These are phyloP conservation scores for Mormyrus iriodes DNA, from an alignment of 2,113 vertebrate species.

Conservation along the genomic window DNA sequence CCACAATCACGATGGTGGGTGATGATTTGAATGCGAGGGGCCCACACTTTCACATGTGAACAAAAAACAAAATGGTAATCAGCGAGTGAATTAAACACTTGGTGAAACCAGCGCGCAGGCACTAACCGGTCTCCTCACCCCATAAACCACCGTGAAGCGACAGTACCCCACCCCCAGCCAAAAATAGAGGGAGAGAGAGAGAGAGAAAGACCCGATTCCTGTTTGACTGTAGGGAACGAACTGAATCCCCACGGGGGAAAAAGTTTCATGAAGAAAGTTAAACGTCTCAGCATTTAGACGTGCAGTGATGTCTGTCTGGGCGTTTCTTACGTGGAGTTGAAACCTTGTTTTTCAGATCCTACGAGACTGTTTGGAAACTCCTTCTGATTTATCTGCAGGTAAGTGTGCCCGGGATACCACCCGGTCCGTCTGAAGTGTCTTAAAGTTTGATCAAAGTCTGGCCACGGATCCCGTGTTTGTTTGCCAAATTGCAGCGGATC, in stretches of 20 bases:
- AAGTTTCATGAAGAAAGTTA: conserved; percentile 17
- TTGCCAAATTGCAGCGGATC: neutral
- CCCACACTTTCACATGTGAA: conserved; percentile 58
- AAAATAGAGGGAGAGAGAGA: conserved; percentile 2
- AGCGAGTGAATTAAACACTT: conserved; percentile 55
- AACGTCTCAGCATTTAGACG: conserved; percentile 14
- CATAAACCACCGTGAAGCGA: conserved; percentile 38
- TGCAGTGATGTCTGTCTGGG: neutral
- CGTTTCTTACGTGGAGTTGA: conserved; percentile 4
- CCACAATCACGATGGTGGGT: conserved; percentile 76
- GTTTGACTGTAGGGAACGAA: conserved; percentile 15
- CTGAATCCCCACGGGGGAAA: conserved; percentile 11
- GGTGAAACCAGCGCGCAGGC: conserved; percentile 52
- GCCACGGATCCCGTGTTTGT: neutral
- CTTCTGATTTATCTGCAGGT: conserved; percentile 1
- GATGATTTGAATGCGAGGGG: conserved; percentile 83
- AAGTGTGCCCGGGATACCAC: neutral
- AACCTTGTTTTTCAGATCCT: conserved; percentile 14
- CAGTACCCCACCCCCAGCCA: conserved; percentile 32
- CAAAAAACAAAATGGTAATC: conserved; percentile 68
- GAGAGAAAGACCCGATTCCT: neutral
- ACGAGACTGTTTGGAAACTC: neutral
- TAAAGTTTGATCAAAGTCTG: neutral
- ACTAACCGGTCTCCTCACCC: conserved; percentile 53
- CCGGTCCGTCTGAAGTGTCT: neutral